phyloP scores from a whole-genome alignment of 2,113 vertebrate genomes.

The Hyperoodon ampullatus region DNA sequence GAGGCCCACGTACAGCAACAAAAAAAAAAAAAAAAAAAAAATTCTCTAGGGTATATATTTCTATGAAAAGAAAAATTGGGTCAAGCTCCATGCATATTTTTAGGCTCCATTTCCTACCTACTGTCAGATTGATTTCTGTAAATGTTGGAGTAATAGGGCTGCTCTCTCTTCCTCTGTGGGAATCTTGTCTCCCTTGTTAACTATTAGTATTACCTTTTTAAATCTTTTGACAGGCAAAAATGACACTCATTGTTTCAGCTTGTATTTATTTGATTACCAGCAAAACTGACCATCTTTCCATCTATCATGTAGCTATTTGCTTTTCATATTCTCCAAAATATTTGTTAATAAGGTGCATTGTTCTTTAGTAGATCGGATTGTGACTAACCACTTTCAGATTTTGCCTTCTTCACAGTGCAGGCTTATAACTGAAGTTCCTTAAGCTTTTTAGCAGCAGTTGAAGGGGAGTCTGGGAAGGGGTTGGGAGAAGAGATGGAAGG shows the following conservation, averaged over 20 bases:
- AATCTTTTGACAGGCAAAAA: background rate
- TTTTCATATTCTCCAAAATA: background rate
- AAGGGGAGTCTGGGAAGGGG: background rate
- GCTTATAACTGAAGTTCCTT: background rate
- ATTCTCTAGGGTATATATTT: background rate
- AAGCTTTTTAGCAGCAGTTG: background rate
- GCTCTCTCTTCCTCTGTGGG: background rate
- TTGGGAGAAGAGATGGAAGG: background rate
- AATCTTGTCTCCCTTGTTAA: background rate
- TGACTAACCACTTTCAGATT: background rate
- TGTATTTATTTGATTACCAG: background rate
- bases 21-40: too few relatives aligned
- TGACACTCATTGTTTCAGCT: background rate
- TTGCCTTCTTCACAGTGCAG: background rate
- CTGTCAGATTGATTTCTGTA: background rate
- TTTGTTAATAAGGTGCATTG: background rate
- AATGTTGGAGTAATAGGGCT: background rate
- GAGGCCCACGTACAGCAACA: too few relatives aligned
- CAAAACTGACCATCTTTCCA: background rate
- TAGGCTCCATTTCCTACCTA: background rate
- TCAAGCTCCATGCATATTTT: background rate
- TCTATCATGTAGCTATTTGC: background rate
- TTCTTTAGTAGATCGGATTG: background rate
- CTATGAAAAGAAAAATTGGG: background rate
- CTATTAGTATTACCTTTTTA: background rate